Base-by-base conservation (phyloP, 1,140 invertebrate genomes). In the Sarcophaga peregrina region DNA sequence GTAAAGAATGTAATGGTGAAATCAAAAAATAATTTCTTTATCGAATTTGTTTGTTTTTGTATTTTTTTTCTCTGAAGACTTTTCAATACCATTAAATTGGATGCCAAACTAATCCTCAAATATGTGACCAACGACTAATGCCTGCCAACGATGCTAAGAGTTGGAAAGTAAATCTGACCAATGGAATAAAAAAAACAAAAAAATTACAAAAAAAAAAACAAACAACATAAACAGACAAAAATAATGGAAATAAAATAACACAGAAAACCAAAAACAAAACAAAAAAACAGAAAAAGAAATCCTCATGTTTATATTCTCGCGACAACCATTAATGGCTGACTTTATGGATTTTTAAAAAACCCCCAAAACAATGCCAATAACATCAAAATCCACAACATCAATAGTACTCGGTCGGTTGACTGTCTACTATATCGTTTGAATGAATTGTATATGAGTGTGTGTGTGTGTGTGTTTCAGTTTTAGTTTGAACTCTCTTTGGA, bases 291-390 rank as follows among this genome's bases (percentile, higher is more conserved):
- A 74, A 68, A 68, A 68, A 20, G 9, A 68, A 20, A 68, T 37
- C 25, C 25, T 68, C n/a, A 17, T 78, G 48, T 78, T 78, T 45
- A 52, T 78, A 47, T 47, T 17, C 20, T 25, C 75, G 75, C 75
- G 75, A 78, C 75, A 78, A 78, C 75, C 75, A 78, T 78, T 78
- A 78, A 78, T 78, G 48, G 75, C 75, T 78, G 75, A 78, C 47
- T 78, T 78, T 78, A 78, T 78, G 75, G 75, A 52, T 78, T 78
- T 78, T 78, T 78, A 50, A 52, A 78, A 78, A 78, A 78, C 47
- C 20, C 75, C 47, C 47, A 17, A 37, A 37, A 37, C 62, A 68
- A 68, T 68, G n/a, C 62, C n/a, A 68, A 37, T 37, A 37, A 68
- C 62, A 68, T 68, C 62, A 68, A 68, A 58, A 68, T 68, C 62